A percentile compares a stretch with the other conserved stretches of the same genome.
These are phyloP conservation scores for Gymnothorax javanicus DNA, from an alignment of 2,797 vertebrate species.

Conservation along the genomic window DNA sequence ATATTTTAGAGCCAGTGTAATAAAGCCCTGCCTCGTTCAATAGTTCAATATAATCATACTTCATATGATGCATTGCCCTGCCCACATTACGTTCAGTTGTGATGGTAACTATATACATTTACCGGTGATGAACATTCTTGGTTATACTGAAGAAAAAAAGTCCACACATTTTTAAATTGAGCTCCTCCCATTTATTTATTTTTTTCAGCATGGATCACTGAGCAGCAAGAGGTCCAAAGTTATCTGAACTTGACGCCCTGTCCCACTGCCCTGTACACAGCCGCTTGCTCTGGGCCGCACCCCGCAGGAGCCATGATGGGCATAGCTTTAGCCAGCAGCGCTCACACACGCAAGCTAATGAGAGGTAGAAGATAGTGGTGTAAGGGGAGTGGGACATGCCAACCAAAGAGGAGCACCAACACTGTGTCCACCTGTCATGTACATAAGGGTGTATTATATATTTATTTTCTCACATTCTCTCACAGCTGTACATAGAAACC, in stretches of 20 bases:
- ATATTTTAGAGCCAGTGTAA: neutral
- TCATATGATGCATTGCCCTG: neutral
- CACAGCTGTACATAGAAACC: constrained; percentile 60
- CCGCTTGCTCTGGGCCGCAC: neutral
- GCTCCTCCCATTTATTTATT: constrained; percentile 20
- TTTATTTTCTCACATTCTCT: constrained; percentile 54
- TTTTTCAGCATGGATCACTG: constrained; percentile 85
- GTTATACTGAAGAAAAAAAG: neutral
- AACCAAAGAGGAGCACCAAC: constrained; percentile 46
- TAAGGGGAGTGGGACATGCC: constrained; percentile 29
- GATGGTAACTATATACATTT: neutral
- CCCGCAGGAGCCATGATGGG: constrained; percentile 11
- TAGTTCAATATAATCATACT: neutral
- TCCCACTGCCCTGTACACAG: constrained; percentile 31
- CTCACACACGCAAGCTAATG: neutral
- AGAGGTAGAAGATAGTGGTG: constrained; percentile 11
- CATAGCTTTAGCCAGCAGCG: constrained; percentile 1
- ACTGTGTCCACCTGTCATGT: constrained; percentile 63
- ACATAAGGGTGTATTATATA: constrained; percentile 68
- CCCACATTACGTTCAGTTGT: neutral
- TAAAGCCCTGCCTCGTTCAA: neutral
- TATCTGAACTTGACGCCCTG: constrained; percentile 70
- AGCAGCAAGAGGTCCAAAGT: constrained; percentile 89
- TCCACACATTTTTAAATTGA: neutral
- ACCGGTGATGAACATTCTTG: neutral